phyloP scores from a whole-genome alignment of 2,888 invertebrate genomes.

The Lysandra coridon region DNA sequence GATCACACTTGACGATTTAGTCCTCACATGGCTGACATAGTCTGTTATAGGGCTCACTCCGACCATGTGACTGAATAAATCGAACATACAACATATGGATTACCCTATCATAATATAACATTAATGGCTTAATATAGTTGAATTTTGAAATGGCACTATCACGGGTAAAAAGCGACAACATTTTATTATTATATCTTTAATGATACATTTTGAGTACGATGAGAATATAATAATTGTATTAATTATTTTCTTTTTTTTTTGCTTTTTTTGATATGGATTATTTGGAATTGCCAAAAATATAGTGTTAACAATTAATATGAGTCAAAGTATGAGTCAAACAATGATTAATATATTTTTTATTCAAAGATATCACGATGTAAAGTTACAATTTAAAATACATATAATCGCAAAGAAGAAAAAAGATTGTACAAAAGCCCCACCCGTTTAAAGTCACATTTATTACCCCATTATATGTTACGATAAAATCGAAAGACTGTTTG shows the following conservation, averaged over 20 bases:
- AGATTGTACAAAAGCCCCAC: constrained; percentile 40
- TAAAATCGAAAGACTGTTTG: constrained; percentile 48
- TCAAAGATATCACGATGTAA: not conserved
- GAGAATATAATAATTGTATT: not conserved
- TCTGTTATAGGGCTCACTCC: constrained; percentile 10
- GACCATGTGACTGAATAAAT: constrained; percentile 27
- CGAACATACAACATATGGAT: constrained; percentile 15
- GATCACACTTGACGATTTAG: constrained; percentile 31
- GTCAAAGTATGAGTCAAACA: not conserved
- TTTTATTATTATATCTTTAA: not conserved
- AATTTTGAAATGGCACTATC: constrained; percentile 20
- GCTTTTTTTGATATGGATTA: not conserved
- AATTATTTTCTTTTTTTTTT: not conserved
- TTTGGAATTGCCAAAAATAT: not conserved
- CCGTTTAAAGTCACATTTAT: constrained; percentile 76
- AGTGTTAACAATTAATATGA: not conserved
- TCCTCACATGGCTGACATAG: constrained; percentile 18
- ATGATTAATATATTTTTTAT: not conserved
- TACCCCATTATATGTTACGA: constrained; percentile 60
- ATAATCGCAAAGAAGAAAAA: not conserved
- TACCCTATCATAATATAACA: constrained; percentile 3
- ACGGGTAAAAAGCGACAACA: constrained; percentile 16
- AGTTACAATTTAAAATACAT: not conserved
- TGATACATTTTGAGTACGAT: not conserved
- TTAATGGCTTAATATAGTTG: not conserved